Conservation (phyloP, 2,113 vertebrate genomes). For the Tautogolabrus adspersus region DNA sequence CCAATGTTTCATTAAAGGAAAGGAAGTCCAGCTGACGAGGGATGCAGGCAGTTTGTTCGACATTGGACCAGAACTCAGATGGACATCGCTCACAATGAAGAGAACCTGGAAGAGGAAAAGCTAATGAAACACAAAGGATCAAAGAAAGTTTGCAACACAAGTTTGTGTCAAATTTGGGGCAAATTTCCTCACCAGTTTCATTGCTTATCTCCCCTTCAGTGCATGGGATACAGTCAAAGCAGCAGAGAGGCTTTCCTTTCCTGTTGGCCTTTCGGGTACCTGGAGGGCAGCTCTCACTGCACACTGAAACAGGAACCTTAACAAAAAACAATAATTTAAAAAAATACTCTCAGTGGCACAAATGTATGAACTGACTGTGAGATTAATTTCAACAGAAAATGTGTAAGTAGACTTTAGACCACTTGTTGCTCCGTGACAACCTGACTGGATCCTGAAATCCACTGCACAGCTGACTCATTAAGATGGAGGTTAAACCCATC, state of each 20-base stretch:
- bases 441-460: slow-evolving; percentile 66
- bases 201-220: slow-evolving; percentile 84
- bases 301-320: slow-evolving; percentile 82
- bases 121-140: too few species aligned
- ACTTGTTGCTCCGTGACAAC: slow-evolving; percentile 11
- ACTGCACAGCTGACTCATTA: slow-evolving; percentile 76
- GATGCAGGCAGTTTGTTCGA: slow-evolving; percentile 70
- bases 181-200: slow-evolving; percentile 66
- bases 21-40: slow-evolving; percentile 80
- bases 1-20: slow-evolving; percentile 78
- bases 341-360: too few species aligned
- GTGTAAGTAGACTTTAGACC: too few species aligned
- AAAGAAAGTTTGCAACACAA: not conserved
- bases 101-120: slow-evolving; percentile 66
- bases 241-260: slow-evolving; percentile 84
- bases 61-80: slow-evolving; percentile 82
- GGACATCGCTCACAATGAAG: slow-evolving; percentile 76
- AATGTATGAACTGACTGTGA: too few species aligned
- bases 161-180: too few species aligned
- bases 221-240: slow-evolving; percentile 85
- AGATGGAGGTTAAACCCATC: slow-evolving; percentile 64
- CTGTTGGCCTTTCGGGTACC: slow-evolving; percentile 32
- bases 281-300: slow-evolving; percentile 79
- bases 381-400: too few species aligned
- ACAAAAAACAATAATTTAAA: not conserved